phyloP scores from a whole-genome alignment of 2,113 vertebrate genomes.

The Perognathus longimembris region DNA sequence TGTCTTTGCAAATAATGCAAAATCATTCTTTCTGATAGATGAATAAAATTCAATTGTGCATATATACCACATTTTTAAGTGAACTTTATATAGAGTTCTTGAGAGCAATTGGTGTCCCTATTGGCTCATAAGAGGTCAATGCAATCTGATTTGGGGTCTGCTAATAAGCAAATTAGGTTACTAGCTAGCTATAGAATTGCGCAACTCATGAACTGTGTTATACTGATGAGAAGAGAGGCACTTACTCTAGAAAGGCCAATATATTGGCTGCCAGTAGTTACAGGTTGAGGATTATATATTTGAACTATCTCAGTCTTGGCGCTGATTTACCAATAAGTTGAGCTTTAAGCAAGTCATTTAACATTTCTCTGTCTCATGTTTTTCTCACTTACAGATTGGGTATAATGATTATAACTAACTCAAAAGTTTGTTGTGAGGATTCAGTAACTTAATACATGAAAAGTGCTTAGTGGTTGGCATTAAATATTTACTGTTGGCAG shows the following conservation, averaged over 20 bases:
- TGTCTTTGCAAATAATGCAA: too few relatives aligned
- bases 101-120: background rate
- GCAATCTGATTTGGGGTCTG: background rate
- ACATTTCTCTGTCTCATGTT: background rate
- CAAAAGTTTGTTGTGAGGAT: background rate
- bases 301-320: background rate
- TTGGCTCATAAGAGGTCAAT: background rate
- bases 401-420: background rate
- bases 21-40: too few relatives aligned
- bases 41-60: too few relatives aligned
- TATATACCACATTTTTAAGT: background rate
- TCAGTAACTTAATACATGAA: background rate
- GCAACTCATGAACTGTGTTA: background rate
- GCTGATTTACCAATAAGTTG: background rate
- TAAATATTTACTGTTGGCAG: background rate
- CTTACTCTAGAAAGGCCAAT: background rate
- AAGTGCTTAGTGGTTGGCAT: background rate
- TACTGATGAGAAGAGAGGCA: background rate
- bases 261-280: background rate
- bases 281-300: background rate
- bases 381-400: background rate
- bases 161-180: background rate
- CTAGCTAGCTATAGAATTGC: background rate
- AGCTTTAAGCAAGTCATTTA: background rate
- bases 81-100: slow-evolving; percentile 9